These are phyloP conservation scores for Mesocentrotus franciscanus DNA, from an alignment of 53 echinoderm and acorn worm genomes.

Conservation along the genomic window DNA sequence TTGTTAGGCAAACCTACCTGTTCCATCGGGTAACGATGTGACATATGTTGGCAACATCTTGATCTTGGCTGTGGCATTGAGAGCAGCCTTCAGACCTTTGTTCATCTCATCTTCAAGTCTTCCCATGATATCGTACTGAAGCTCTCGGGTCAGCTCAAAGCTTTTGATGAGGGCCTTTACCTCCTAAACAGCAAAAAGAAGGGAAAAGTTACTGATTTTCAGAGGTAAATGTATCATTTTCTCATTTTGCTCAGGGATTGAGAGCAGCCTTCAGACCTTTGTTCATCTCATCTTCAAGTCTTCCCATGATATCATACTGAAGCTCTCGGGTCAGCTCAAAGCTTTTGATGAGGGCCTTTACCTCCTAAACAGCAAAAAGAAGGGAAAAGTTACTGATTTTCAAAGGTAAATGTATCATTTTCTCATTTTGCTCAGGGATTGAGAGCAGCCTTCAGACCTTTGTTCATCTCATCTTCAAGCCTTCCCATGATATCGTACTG, in stretches of 20 bases:
- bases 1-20: constrained; percentile 35
- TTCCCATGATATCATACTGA: constrained; percentile 50
- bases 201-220: neutral
- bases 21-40: constrained; percentile 59
- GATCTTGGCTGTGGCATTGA: constrained; percentile 52
- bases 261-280: neutral
- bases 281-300: constrained; percentile 26
- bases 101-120: constrained; percentile 61
- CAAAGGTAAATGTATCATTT: neutral
- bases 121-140: constrained; percentile 51
- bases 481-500: constrained; percentile 54
- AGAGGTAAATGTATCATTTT: neutral
- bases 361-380: neutral
- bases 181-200: constrained; percentile 29
- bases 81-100: constrained; percentile 45
- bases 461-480: constrained; percentile 16
- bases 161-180: neutral
- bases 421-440: neutral
- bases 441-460: neutral
- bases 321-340: constrained; percentile 20
- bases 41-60: constrained; percentile 67
- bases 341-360: neutral
- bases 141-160: constrained; percentile 43
- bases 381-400: neutral
- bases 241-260: neutral